phyloP scores from a whole-genome alignment of 1,140 invertebrate species.

The Pseudoatta argentina region DNA sequence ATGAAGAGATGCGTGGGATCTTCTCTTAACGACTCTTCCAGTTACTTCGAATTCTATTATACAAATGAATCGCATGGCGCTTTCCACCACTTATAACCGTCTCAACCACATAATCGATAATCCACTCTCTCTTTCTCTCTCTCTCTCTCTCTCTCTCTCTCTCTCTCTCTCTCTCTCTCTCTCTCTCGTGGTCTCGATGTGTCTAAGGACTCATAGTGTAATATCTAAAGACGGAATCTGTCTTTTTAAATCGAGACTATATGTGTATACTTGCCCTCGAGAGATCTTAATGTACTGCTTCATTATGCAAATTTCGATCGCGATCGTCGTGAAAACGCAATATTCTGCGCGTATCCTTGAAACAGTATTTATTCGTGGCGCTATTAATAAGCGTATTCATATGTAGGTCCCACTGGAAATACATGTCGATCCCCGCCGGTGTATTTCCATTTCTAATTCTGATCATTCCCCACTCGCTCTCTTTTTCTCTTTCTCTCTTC shows the following conservation, averaged over 20 bases:
- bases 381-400: constrained; percentile 60
- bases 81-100: neutral
- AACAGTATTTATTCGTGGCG: constrained; percentile 55
- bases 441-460: constrained; percentile 59
- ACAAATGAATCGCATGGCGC: neutral
- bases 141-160: no score
- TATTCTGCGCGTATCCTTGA: constrained; percentile 47
- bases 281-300: neutral
- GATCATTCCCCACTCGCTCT: neutral
- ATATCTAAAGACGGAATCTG: neutral
- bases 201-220: no score
- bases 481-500: neutral
- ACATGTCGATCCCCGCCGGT: constrained; percentile 39
- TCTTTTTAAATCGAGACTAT: neutral
- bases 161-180: no score
- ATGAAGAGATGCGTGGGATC: neutral
- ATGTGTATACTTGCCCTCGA: neutral
- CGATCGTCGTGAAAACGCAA: constrained; percentile 44
- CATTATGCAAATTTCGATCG: constrained; percentile 35
- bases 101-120: neutral
- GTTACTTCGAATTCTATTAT: neutral
- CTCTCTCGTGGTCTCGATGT: neutral
- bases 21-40: neutral
- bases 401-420: constrained; percentile 58
- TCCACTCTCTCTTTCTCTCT: neutral